Evolutionary conservation across 2,113 vertebrate species (phyloP).

Genomic region (Excalfactoria chinensis): DNA sequence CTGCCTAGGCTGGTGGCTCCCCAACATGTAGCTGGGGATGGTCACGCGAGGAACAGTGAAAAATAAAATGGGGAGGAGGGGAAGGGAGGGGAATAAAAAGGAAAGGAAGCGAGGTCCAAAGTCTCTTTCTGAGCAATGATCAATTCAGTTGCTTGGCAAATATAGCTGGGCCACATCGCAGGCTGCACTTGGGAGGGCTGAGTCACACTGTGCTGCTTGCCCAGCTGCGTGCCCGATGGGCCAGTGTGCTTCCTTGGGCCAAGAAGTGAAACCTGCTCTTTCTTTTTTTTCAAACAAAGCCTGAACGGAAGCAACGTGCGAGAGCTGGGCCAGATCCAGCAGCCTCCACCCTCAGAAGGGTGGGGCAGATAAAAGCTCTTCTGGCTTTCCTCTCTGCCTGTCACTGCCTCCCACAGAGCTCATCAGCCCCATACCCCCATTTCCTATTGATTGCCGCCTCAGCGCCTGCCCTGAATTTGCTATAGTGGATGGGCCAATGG

Average conservation of each 20-base stretch:
- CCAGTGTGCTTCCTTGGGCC: background rate
- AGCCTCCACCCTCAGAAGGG: background rate
- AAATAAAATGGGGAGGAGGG: accelerated
- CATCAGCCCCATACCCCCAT: accelerated
- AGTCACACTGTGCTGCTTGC: conserved; percentile 14
- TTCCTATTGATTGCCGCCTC: background rate
- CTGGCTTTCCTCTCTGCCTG: background rate
- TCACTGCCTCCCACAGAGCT: background rate
- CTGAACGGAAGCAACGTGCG: background rate
- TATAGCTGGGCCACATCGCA: background rate
- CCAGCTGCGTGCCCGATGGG: background rate
- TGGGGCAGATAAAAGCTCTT: background rate
- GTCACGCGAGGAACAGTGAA: background rate
- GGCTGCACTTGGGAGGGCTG: conserved; percentile 10
- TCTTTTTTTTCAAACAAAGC: background rate
- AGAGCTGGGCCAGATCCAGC: background rate
- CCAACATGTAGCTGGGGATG: background rate
- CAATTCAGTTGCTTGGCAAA: background rate
- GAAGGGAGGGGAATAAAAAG: too few species aligned
- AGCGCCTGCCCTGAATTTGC: background rate
- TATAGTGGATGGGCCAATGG: background rate
- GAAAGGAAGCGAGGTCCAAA: background rate
- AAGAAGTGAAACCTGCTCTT: conserved; percentile 35
- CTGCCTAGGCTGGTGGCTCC: background rate
- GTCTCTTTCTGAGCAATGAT: background rate